Percentiles rank a stretch among this genome's conserved stretches.
These are phyloP conservation scores for Callipepla californica DNA, from an alignment of 2,113 vertebrate genomes.

Conservation along the genomic window DNA sequence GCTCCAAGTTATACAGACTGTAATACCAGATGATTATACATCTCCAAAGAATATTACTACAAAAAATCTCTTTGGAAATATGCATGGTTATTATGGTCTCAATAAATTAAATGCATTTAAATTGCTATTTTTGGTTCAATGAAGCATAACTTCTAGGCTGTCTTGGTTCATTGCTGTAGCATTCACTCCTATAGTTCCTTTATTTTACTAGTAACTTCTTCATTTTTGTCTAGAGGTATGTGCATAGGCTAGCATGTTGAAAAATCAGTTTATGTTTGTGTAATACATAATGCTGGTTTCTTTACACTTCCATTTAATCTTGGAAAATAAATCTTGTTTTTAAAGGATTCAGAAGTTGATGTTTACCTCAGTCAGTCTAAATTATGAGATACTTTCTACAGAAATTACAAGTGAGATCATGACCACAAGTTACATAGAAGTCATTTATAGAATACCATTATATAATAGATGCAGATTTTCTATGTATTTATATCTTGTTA, in stretches of 20 bases:
- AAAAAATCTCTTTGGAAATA: background rate
- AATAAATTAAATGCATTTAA: constrained; percentile 4
- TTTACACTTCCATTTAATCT: too few species aligned
- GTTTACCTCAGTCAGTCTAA: too few species aligned
- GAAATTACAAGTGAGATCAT: too few species aligned
- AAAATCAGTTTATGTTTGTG: too few species aligned
- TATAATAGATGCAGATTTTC: too few species aligned
- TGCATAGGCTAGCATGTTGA: background rate
- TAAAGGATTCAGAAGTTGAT: too few species aligned
- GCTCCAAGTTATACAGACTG: background rate
- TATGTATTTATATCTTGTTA: too few species aligned
- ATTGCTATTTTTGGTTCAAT: constrained; percentile 13
- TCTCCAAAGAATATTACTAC: background rate
- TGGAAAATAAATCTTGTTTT: too few species aligned
- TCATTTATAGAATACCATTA: too few species aligned
- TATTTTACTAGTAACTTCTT: background rate
- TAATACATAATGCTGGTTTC: too few species aligned
- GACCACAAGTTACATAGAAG: too few species aligned
- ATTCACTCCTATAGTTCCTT: constrained; percentile 8
- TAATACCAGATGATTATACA: background rate
- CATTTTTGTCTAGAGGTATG: background rate
- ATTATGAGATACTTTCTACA: too few species aligned
- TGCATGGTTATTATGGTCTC: background rate
- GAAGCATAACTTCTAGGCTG: background rate
- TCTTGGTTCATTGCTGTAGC: constrained; percentile 15